Evolutionary conservation across 2,797 vertebrate genomes (phyloP).

Genomic region (Typhlichthys subterraneus): DNA sequence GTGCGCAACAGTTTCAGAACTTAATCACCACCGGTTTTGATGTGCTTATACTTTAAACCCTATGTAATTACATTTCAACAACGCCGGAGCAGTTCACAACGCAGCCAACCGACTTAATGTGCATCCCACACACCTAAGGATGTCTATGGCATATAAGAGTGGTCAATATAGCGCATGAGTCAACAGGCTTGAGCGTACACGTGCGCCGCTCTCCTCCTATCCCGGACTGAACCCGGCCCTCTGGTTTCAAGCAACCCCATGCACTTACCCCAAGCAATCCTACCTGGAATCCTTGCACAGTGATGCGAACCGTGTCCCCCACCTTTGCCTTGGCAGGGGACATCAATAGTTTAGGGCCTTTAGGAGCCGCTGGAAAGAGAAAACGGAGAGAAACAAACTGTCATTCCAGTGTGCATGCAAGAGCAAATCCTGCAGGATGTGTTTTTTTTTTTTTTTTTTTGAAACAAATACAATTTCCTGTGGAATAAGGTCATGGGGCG

Average conservation of each 20-base stretch:
- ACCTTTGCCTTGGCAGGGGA: conserved; percentile 89
- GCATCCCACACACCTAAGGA: background rate
- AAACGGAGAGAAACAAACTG: conserved; percentile 36
- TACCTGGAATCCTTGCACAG: conserved; percentile 96
- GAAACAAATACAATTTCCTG: conserved; percentile 76
- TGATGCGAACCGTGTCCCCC: conserved; percentile 93
- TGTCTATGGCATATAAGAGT: conserved; percentile 38
- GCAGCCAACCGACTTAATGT: background rate
- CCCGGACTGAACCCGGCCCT: conserved; percentile 26
- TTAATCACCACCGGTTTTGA: background rate
- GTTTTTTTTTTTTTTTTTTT: conserved; percentile 54
- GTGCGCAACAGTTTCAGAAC: background rate
- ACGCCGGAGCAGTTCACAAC: background rate
- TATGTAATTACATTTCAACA: background rate
- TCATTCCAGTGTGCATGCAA: conserved; percentile 52
- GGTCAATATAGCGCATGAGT: conserved; percentile 32
- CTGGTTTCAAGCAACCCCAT: conserved; percentile 49
- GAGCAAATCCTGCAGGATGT: conserved; percentile 56
- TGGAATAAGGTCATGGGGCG: conserved; percentile 74
- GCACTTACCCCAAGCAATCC: conserved; percentile 73
- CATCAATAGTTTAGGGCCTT: conserved; percentile 92
- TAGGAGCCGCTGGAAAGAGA: conserved; percentile 86
- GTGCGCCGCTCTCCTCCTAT: conserved; percentile 28
- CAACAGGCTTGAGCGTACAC: conserved; percentile 33
- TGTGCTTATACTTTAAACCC: background rate